Evolutionary conservation across 2,113 vertebrate species (phyloP).

Genomic region (Grallaria varia): DNA sequence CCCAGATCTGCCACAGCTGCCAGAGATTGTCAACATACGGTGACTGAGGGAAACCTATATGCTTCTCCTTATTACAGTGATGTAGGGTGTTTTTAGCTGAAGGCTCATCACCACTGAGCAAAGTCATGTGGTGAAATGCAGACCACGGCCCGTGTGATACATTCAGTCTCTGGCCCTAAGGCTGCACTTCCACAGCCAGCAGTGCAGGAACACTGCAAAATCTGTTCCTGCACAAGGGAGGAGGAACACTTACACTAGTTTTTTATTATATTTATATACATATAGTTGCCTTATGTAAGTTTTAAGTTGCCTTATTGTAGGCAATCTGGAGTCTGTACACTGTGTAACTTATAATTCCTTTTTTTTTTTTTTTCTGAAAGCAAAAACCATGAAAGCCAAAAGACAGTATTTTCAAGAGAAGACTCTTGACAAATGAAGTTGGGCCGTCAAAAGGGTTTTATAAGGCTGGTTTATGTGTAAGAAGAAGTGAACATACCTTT

Average conservation of each 20-base stretch:
- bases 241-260: accelerated
- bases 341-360: background rate
- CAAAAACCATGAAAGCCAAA: background rate
- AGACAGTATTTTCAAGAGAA: background rate
- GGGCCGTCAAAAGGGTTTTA: background rate
- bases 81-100: background rate
- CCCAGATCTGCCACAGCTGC: background rate
- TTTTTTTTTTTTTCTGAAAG: background rate
- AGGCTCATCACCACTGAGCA: background rate
- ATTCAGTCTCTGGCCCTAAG: background rate
- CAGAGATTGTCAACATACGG: background rate
- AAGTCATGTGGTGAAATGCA: background rate
- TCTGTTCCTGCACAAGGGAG: background rate
- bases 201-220: background rate
- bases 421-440: background rate
- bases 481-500: background rate
- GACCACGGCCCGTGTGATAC: background rate
- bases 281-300: background rate
- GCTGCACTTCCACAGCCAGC: background rate
- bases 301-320: background rate
- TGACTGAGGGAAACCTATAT: background rate
- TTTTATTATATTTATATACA: background rate
- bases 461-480: background rate
- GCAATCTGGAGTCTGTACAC: background rate
- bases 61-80: background rate